Evolutionary conservation across 2,797 vertebrate species (phyloP).

Genomic region (Acomys russatus): DNA sequence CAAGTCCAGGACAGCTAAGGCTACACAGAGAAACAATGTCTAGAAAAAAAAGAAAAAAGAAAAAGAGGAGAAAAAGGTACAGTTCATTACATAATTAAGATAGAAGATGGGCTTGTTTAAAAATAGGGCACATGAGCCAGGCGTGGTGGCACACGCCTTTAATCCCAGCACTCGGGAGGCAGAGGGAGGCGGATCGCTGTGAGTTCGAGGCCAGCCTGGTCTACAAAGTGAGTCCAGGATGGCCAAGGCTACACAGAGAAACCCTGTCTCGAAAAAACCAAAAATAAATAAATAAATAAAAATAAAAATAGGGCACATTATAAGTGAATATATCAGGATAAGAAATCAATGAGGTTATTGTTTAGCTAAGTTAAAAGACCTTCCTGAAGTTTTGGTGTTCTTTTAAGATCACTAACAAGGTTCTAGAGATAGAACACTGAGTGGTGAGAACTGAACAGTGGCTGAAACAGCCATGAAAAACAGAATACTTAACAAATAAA

Average conservation of each 20-base stretch:
- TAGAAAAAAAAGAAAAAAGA: no score
- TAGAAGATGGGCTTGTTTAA: neutral
- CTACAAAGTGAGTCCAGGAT: no score
- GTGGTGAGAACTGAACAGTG: neutral
- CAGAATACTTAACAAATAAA: neutral
- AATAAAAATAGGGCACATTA: neutral
- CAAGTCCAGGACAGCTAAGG: no score
- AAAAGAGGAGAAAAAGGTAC: neutral
- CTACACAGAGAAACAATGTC: no score
- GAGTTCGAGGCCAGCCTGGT: no score
- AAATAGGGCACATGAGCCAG: neutral
- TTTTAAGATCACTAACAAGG: slow-evolving; percentile 9
- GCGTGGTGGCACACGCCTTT: no score
- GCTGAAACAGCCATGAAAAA: neutral
- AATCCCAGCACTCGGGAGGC: no score
- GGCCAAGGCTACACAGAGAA: no score
- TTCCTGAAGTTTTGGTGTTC: neutral
- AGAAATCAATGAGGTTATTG: neutral
- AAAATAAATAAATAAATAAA: no score
- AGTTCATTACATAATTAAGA: neutral
- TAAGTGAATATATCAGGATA: neutral
- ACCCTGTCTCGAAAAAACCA: no score
- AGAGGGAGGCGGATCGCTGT: no score
- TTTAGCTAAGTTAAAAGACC: slow-evolving; percentile 25
- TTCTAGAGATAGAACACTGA: neutral